Evolutionary conservation across 1,140 invertebrate species (phyloP), one percentile per base, ranked within the genome.

Genomic region (Papilio aristodemus): DNA sequence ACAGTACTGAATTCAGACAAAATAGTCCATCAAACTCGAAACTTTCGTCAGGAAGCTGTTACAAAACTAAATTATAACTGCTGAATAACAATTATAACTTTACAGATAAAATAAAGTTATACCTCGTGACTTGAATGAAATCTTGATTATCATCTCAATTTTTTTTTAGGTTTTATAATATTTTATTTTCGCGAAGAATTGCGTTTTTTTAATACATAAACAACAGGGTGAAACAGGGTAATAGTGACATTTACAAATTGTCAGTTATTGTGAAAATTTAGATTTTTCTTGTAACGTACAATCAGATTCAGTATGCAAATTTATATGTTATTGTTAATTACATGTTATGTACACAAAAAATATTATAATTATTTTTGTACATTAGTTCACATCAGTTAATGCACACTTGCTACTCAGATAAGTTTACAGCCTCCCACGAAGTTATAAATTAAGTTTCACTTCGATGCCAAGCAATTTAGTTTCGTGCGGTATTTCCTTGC

Each of bases 391-490:
- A n/a, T n/a, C 22, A 54, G 19, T 54, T 25, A 54, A 54, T 14
- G 46, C 57, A 59, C 57, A 32, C 27, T 59, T 36, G 13, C 14
- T 38, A 62, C 37, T 62, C 11, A 37, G 39, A 9, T 6, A 62
- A 62, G 59, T 64, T 64, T n/a, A 32, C 38, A 64, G 38, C 19
- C 43, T 17, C 62, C 27, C 62, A 43, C 39, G n/a, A 62, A 62
- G 59, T 62, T 62, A 36, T 32, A 62, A 62, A 62, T 62, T 62
- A 62, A 37, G 59, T 62, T 62, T 62, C 59, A 62, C 59, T 62
- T 62, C 36, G 59, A 62, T 62, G 59, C 59, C 59, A 62, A 62
- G 59, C 59, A 62, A 62, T 62, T 62, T 62, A 62, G 59, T 62
- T 36, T 22, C 22, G 62, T 64, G 62, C 62, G 62, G 62, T 64